Conservation (phyloP, 2,888 invertebrate species). For the Chaitophorus viminalis region DNA sequence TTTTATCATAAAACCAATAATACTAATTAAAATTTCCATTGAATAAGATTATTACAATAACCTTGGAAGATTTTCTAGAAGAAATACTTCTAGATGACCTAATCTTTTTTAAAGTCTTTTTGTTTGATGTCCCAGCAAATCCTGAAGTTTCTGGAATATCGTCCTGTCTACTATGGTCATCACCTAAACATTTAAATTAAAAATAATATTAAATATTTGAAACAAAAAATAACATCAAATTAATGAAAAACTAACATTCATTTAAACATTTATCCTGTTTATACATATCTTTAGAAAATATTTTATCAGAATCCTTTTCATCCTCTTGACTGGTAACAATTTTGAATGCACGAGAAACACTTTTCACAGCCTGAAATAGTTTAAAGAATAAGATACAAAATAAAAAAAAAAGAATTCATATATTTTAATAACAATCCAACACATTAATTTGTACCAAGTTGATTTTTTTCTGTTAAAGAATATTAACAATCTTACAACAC, state of each 20-base stretch:
- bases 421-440: too few species aligned
- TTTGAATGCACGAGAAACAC: constrained; percentile 1
- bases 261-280: too few species aligned
- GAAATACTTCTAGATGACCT: constrained; percentile 49
- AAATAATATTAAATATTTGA: not conserved
- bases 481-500: too few species aligned
- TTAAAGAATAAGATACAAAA: not conserved
- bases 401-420: not conserved
- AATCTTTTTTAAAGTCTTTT: constrained; percentile 53
- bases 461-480: too few species aligned
- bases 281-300: too few species aligned
- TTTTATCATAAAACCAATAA: not conserved
- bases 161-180: constrained; percentile 3
- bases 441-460: too few species aligned
- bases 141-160: not conserved
- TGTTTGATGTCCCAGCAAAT: constrained; percentile 10
- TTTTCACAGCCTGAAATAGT: constrained; percentile 44
- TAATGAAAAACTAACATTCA: too few species aligned
- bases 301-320: constrained; percentile 7
- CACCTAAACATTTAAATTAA: constrained; percentile 23
- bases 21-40: not conserved
- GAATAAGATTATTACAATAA: too few species aligned
- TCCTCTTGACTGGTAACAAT: constrained; percentile 25
- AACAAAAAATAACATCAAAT: too few species aligned
- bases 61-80: constrained; percentile 53